Evolutionary conservation across 1,140 invertebrate species (phyloP).

Genomic region (Cryptotermes secundus): DNA sequence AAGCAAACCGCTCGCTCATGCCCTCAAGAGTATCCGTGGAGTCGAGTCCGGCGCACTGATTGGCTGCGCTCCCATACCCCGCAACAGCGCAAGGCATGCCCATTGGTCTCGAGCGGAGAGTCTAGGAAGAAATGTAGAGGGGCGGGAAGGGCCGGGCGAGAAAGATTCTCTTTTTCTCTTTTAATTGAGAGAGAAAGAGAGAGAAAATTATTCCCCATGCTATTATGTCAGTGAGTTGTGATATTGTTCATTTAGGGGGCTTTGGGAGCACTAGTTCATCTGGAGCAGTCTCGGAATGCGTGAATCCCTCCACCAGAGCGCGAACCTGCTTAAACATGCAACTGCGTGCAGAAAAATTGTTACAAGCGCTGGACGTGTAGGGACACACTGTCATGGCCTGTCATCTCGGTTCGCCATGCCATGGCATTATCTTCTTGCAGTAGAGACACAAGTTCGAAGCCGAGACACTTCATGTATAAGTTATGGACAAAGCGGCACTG

Average conservation of each 20-base stretch:
- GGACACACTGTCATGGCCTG: too few relatives aligned
- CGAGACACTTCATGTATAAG: too few relatives aligned
- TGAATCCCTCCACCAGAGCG: too few relatives aligned
- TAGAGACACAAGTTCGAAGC: too few relatives aligned
- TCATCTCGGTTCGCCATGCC: too few relatives aligned
- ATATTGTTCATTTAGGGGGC: background rate
- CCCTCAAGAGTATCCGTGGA: background rate
- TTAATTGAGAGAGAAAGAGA: background rate
- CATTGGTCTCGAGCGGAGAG: background rate
- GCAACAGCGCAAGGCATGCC: background rate
- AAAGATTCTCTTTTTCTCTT: background rate
- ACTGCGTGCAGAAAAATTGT: too few relatives aligned
- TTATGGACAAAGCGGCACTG: too few relatives aligned
- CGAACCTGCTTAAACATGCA: too few relatives aligned
- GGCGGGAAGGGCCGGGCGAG: background rate
- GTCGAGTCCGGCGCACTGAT: background rate
- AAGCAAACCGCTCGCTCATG: background rate
- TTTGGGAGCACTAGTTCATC: too few relatives aligned
- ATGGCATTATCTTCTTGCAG: too few relatives aligned
- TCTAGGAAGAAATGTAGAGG: background rate
- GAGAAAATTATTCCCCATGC: background rate
- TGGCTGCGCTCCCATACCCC: background rate
- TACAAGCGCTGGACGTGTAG: too few relatives aligned
- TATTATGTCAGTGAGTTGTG: conserved; percentile 1
- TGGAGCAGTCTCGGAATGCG: too few relatives aligned